phyloP scores from a whole-genome alignment of 1,140 invertebrate species.

The Chymomyza costata region DNA sequence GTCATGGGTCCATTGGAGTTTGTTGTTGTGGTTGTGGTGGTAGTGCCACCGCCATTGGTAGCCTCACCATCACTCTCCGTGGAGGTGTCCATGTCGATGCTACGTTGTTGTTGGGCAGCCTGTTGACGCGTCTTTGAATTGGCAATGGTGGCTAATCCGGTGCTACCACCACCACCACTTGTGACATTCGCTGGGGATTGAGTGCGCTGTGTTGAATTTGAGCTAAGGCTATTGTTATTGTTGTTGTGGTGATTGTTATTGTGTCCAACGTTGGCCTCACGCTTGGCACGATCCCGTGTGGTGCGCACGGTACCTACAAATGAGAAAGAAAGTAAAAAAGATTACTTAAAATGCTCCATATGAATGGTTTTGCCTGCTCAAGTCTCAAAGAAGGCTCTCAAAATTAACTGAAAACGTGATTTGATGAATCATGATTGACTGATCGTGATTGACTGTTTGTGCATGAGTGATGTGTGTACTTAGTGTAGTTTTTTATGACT shows the following conservation, averaged over 20 bases:
- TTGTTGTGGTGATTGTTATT: constrained; percentile 50
- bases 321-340: neutral
- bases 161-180: constrained; percentile 13
- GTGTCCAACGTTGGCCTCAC: constrained; percentile 64
- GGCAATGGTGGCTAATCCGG: neutral
- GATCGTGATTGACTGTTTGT: constrained; percentile 14
- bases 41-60: constrained; percentile 75
- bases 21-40: constrained; percentile 77
- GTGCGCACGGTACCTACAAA: constrained; percentile 63
- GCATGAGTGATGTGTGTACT: neutral
- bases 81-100: constrained; percentile 62
- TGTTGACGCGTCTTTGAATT: constrained; percentile 54
- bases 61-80: constrained; percentile 75
- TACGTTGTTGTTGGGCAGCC: constrained; percentile 48
- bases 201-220: constrained; percentile 21
- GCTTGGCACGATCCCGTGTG: constrained; percentile 72
- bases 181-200: constrained; percentile 58
- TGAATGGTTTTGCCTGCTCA: too few relatives aligned
- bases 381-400: too few relatives aligned
- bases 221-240: constrained; percentile 40
- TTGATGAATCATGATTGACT: constrained; percentile 14
- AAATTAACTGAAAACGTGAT: neutral
- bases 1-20: constrained; percentile 77
- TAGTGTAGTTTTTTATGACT: constrained; percentile 35
- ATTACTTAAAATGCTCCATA: too few relatives aligned